Percentiles rank a stretch among this genome's conserved stretches.
Conservation (phyloP, 2,113 vertebrate species). For the Leucopsar rothschildi region DNA sequence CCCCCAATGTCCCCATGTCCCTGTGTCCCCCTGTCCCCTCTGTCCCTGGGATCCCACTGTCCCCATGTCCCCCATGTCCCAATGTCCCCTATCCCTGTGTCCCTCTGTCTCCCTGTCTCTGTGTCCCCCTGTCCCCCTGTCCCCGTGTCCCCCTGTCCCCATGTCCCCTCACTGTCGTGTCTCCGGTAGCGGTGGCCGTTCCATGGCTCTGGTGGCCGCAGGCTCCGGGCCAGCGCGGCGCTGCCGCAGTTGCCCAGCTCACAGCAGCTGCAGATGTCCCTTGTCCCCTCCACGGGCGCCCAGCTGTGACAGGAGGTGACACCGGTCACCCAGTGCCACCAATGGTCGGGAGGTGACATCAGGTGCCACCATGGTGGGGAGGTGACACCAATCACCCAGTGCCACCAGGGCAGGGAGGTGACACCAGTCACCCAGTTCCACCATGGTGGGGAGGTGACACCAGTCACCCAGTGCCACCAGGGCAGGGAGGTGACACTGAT, state of each 20-base stretch:
- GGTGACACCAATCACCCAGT: too few relatives aligned
- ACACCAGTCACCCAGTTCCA: too few relatives aligned
- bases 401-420: too few relatives aligned
- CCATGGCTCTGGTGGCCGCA: not conserved
- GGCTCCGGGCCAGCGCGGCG: fast-evolving
- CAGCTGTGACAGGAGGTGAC: not conserved
- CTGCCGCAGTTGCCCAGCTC: not conserved
- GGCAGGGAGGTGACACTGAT: too few relatives aligned
- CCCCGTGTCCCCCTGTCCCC: not conserved
- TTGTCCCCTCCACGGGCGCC: not conserved
- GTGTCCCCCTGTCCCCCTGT: not conserved
- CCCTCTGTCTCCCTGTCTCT: not conserved
- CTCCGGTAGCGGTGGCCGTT: not conserved
- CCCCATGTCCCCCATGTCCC: not conserved
- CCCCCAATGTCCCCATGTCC: not conserved
- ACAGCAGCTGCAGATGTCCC: not conserved
- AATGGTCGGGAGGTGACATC: too few relatives aligned
- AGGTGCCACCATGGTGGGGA: too few relatives aligned
- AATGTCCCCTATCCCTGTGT: too few relatives aligned
- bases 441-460: too few relatives aligned
- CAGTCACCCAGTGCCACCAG: too few relatives aligned
- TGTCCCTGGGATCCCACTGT: not conserved
- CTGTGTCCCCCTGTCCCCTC: not conserved
- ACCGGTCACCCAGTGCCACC: too few relatives aligned
- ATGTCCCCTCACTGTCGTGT: not conserved